Conservation (phyloP, 2,113 vertebrate species). For the Dipodomys merriami region DNA sequence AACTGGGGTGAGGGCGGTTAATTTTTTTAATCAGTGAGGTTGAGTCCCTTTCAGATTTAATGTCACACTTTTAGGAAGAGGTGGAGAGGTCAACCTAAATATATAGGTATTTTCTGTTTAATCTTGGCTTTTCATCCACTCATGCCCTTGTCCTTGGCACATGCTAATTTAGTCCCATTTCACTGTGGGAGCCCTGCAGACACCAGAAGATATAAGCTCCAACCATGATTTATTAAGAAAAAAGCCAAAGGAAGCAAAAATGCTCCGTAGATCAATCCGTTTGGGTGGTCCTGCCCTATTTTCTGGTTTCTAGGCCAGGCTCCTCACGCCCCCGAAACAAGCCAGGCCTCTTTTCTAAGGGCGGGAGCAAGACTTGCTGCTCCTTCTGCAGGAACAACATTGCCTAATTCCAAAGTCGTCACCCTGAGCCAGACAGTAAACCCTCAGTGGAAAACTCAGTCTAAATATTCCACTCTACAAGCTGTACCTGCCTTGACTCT, state of each 20-base stretch:
- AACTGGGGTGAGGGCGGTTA: background rate
- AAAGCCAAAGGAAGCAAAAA: conserved; percentile 73
- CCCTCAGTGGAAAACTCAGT: background rate
- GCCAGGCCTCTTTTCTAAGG: background rate
- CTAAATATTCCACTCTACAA: background rate
- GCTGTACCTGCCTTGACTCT: background rate
- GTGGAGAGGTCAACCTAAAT: conserved; percentile 72
- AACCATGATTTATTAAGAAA: conserved; percentile 56
- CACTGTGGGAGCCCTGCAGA: conserved; percentile 62
- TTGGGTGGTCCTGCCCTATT: conserved; percentile 74
- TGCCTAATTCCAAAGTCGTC: background rate
- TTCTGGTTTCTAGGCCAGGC: conserved; percentile 78
- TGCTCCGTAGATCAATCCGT: conserved; percentile 66
- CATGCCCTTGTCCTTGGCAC: conserved; percentile 63
- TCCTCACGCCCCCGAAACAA: background rate
- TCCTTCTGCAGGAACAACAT: background rate
- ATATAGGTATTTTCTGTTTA: conserved; percentile 68
- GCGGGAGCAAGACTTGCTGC: background rate
- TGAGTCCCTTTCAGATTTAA: conserved; percentile 57
- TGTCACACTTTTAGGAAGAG: conserved; percentile 49
- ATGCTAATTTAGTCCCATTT: conserved; percentile 78
- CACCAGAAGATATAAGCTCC: conserved; percentile 46
- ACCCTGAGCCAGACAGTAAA: background rate
- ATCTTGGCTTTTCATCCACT: conserved; percentile 70
- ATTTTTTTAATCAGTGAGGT: conserved; percentile 67